A percentile compares a stretch with the other conserved stretches of the same genome.
Conservation (phyloP, 2,113 vertebrate species). For the Pelecanus crispus region DNA sequence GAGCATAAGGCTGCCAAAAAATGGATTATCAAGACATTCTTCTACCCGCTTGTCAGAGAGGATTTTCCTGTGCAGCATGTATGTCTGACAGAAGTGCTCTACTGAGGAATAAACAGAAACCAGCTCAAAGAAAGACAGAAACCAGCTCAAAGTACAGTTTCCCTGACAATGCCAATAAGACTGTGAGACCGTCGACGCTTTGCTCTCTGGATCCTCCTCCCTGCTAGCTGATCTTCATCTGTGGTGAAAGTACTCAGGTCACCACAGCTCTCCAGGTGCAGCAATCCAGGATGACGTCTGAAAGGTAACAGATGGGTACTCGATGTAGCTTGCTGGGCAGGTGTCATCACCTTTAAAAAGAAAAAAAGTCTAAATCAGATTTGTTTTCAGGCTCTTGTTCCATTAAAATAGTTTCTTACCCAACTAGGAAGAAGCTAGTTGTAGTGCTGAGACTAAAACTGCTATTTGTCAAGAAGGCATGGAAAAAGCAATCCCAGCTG, state of each 20-base stretch:
- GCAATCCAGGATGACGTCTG: slow-evolving; percentile 51
- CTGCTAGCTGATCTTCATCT: background rate
- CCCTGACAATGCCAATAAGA: slow-evolving; percentile 75
- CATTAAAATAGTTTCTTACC: background rate
- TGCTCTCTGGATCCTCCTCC: background rate
- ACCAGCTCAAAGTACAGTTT: slow-evolving; percentile 79
- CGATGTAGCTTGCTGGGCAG: background rate
- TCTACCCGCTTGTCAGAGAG: background rate
- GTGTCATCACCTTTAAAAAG: slow-evolving; percentile 65
- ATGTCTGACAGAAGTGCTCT: background rate
- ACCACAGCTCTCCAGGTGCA: slow-evolving; percentile 80
- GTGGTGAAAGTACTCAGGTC: slow-evolving; percentile 79
- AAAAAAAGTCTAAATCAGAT: background rate
- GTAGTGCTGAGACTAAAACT: background rate
- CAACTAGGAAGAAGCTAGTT: background rate
- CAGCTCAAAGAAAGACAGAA: slow-evolving; percentile 68
- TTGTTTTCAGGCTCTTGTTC: background rate
- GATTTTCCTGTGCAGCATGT: background rate
- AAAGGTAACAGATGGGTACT: background rate
- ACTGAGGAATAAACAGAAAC: slow-evolving; percentile 44
- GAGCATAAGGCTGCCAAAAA: background rate
- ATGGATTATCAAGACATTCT: background rate
- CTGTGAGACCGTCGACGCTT: slow-evolving; percentile 73
- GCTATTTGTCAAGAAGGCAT: background rate
- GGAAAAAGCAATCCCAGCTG: background rate